These are phyloP conservation scores for Aleadryas rufinucha DNA, from an alignment of 2,113 vertebrate genomes.

Conservation along the genomic window DNA sequence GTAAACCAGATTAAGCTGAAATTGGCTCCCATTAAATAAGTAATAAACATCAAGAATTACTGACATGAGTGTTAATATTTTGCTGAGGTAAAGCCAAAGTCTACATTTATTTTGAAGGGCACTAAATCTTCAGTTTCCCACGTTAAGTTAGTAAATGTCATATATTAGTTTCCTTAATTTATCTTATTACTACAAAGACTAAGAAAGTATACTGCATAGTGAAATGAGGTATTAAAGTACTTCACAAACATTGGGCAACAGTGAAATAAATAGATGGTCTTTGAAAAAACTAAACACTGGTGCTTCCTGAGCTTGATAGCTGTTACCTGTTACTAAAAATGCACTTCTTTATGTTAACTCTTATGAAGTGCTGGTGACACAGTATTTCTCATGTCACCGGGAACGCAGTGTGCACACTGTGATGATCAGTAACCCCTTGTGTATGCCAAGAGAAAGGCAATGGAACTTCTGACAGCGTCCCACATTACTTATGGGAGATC, in stretches of 20 bases:
- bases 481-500: not conserved
- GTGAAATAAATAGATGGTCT: not conserved
- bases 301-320: not conserved
- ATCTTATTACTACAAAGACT: not conserved
- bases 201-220: not conserved
- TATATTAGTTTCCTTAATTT: conserved; percentile 8
- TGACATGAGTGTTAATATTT: not conserved
- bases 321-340: not conserved
- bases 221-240: not conserved
- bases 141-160: not conserved
- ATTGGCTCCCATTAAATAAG: conserved; percentile 30
- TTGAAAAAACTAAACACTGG: not conserved
- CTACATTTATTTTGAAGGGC: conserved; percentile 1
- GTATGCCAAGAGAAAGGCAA: not conserved
- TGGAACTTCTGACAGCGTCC: not conserved
- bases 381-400: not conserved
- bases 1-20: conserved; percentile 33
- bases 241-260: not conserved
- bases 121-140: not conserved
- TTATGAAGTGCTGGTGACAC: not conserved
- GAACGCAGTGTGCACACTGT: rapidly evolving
- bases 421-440: not conserved
- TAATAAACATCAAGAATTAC: not conserved
- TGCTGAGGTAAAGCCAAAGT: not conserved
- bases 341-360: not conserved